Evolutionary conservation across 2,797 vertebrate species (phyloP), one percentile per base, ranked within the genome.

Genomic region (Pangasius sanitwongsei): DNA sequence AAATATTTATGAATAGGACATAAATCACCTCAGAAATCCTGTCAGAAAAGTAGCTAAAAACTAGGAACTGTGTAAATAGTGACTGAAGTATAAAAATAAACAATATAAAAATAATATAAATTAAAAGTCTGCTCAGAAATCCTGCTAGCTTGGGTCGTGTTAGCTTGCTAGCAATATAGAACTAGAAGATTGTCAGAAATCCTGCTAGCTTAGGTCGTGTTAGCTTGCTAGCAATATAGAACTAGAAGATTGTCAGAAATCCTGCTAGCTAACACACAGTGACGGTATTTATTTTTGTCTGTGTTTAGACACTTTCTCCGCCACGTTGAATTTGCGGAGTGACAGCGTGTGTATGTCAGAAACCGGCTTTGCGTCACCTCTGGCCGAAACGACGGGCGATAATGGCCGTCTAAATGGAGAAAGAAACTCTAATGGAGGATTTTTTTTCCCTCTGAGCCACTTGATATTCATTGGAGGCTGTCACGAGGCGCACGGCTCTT

Each of bases 381-480:
- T 77, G 90, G 86, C 85, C 77, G 83, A 83, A 37, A 67, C 37
- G 18, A 41, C 83, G 65, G 67, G n/a, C 88, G 90, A 90, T 91
- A 91, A 90, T 90, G 88, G 82, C 86, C 89, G 75, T 89, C 91
- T 92, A 90, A 91, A 92, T 84, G 80, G 77, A 88, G 86, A 91
- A 63, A 83, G 81, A 72, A 77, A 83, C 88, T 91, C 86, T 91
- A 92, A 93, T 90, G 87, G 91, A 89, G 89, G 4, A 31, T 57
- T 83, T 92, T 75, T 74, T 28, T 44, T 34, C 75, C 65, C 67
- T 83, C 70, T 89, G 50, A 89, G 91, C 92, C 92, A 93, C 92
- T 93, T 93, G 91, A 92, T 93, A 93, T 93, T 91, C 91, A 92
- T 92, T 91, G 89, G 92, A 93, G 89, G 90, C 87, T 92, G 89